Evolutionary conservation across 1,140 invertebrate species (phyloP).

Genomic region (Diprion similis): DNA sequence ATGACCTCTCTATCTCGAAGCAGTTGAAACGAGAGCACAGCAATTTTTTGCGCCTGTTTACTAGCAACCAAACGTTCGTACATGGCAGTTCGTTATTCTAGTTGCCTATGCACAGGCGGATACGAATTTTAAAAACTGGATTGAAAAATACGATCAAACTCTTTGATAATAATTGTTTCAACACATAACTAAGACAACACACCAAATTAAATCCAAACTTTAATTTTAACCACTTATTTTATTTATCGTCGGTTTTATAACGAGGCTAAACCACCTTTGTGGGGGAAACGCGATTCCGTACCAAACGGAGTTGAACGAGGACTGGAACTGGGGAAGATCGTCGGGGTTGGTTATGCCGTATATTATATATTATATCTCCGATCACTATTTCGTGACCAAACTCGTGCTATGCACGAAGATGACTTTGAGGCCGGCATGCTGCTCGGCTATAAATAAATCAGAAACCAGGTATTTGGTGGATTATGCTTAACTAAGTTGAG

Average conservation of each 20-base stretch:
- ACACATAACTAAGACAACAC: no score
- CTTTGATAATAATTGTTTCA: no score
- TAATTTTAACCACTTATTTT: not conserved
- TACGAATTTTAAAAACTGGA: no score
- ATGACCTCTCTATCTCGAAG: not conserved
- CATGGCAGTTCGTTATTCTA: not conserved
- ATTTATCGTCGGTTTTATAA: not conserved
- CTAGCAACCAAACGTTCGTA: not conserved
- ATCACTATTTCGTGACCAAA: constrained; percentile 32
- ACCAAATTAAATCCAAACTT: not conserved
- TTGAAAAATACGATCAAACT: no score
- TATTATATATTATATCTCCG: not conserved
- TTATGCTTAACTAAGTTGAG: not conserved
- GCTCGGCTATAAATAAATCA: not conserved
- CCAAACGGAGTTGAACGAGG: not conserved
- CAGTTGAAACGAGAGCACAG: not conserved
- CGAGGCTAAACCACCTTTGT: not conserved
- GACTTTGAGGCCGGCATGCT: not conserved
- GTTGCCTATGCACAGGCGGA: not conserved
- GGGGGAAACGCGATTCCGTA: not conserved
- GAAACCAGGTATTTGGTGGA: not conserved
- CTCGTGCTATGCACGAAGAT: constrained; percentile 26
- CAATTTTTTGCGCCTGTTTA: not conserved
- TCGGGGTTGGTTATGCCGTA: not conserved
- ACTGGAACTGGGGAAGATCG: not conserved